Evolutionary conservation across 2,113 vertebrate species (phyloP).

Genomic region (Eretmochelys imbricata): DNA sequence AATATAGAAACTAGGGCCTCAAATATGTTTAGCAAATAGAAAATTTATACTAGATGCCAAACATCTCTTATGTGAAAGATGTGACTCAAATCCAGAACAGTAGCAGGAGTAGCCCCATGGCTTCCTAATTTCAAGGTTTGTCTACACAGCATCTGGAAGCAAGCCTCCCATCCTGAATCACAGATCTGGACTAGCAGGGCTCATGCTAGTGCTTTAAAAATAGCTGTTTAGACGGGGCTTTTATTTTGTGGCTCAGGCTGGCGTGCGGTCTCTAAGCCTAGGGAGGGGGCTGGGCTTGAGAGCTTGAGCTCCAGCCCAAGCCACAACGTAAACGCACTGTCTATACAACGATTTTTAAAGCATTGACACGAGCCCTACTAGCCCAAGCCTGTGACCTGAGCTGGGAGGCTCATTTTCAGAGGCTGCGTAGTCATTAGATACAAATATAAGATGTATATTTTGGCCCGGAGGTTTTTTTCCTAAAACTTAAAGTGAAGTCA

Average conservation of each 20-base stretch:
- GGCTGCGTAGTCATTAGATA: not conserved
- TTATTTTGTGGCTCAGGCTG: not conserved
- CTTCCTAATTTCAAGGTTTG: not conserved
- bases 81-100: constrained; percentile 40
- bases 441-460: not conserved
- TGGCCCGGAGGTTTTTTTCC: not conserved
- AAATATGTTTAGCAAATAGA: not conserved
- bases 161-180: not conserved
- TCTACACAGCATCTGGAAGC: not conserved
- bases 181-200: not conserved
- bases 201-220: not conserved
- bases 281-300: not conserved
- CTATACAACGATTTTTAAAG: not conserved
- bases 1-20: not conserved
- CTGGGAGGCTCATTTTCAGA: not conserved
- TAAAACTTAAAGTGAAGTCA: constrained; percentile 14
- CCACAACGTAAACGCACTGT: not conserved
- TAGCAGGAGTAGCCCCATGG: not conserved
- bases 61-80: not conserved
- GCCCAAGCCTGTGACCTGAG: not conserved
- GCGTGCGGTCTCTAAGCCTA: not conserved
- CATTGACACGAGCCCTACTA: not conserved
- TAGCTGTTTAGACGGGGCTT: not conserved
- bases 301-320: not conserved
- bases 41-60: not conserved